Evolutionary conservation across 2,797 vertebrate genomes (phyloP).

Genomic region (Oreochromis mossambicus): DNA sequence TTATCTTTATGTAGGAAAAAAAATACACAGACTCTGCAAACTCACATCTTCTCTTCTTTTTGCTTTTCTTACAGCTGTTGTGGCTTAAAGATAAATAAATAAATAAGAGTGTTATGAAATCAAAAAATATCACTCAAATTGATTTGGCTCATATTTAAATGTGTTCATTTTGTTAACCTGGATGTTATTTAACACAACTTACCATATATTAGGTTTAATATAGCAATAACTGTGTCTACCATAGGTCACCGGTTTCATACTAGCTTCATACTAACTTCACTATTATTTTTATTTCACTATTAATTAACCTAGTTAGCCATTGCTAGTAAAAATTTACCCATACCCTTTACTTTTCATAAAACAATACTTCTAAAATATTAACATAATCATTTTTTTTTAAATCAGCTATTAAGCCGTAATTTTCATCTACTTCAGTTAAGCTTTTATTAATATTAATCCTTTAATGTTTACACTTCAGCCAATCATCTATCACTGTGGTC

Average conservation of each 20-base stretch:
- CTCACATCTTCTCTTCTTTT: background rate
- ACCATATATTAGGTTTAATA: background rate
- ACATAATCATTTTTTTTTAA: rapidly evolving
- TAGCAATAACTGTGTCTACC: background rate
- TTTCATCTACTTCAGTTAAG: background rate
- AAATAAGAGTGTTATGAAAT: background rate
- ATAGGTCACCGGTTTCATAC: background rate
- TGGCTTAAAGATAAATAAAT: background rate
- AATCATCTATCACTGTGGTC: background rate
- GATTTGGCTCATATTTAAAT: background rate
- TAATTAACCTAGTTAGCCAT: background rate
- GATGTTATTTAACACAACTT: background rate
- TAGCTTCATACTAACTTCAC: background rate
- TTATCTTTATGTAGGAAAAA: background rate
- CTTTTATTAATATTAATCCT: background rate
- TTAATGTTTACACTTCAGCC: background rate
- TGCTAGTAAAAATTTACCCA: background rate
- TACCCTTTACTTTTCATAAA: background rate
- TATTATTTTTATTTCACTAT: background rate
- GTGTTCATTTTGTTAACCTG: background rate
- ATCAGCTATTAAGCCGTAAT: background rate
- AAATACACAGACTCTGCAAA: background rate
- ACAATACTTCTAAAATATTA: background rate
- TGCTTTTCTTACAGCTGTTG: background rate
- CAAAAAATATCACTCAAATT: background rate